Evolutionary conservation across 2,797 vertebrate genomes (phyloP).

Genomic region (Hydrocynus forskahlii): DNA sequence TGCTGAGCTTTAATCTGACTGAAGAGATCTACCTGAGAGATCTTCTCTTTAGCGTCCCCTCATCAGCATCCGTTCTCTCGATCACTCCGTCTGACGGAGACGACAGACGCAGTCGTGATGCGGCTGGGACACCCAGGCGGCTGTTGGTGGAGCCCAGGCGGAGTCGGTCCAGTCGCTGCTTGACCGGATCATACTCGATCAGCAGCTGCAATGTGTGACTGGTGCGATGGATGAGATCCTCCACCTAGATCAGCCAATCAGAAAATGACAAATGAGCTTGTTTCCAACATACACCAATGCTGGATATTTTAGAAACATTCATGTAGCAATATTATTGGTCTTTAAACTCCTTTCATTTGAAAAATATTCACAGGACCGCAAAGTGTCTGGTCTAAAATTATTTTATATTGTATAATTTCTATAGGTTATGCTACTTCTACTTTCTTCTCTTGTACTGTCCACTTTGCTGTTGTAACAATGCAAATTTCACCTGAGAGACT

Average conservation of each 20-base stretch:
- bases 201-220: slow-evolving; percentile 92
- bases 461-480: too few species aligned
- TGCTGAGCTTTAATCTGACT: too few species aligned
- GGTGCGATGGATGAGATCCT: slow-evolving; percentile 88
- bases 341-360: too few species aligned
- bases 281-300: neutral
- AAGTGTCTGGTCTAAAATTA: too few species aligned
- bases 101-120: slow-evolving; percentile 81
- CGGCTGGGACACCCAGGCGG: slow-evolving; percentile 70
- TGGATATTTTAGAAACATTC: neutral
- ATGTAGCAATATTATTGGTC: neutral
- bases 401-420: too few species aligned
- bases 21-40: slow-evolving; percentile 89
- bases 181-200: slow-evolving; percentile 92
- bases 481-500: too few species aligned
- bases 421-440: too few species aligned
- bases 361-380: too few species aligned
- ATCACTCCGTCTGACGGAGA: slow-evolving; percentile 78
- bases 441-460: too few species aligned
- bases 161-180: slow-evolving; percentile 86
- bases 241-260: slow-evolving; percentile 78
- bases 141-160: slow-evolving; percentile 80
- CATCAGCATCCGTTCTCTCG: slow-evolving; percentile 84
- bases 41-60: slow-evolving; percentile 83
- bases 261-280: slow-evolving; percentile 1